Conservation (phyloP, 2,888 invertebrate genomes). For the Tachystola acroxantha region DNA sequence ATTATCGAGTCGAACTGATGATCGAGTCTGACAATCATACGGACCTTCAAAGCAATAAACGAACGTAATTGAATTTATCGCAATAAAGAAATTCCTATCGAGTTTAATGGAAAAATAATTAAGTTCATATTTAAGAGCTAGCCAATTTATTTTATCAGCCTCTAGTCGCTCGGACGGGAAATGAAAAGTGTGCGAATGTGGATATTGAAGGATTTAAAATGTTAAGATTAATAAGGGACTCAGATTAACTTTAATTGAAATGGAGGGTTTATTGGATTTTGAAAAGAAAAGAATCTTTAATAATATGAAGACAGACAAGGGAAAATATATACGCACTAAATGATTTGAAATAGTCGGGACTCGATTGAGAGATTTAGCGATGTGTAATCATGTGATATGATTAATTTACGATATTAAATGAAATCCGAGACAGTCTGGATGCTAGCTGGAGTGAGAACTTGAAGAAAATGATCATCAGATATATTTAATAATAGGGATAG, state of each 20-base stretch:
- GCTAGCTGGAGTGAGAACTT: too few species aligned
- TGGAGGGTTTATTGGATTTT: neutral
- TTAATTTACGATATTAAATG: too few species aligned
- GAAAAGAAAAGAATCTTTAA: neutral
- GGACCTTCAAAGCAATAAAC: conserved; percentile 4
- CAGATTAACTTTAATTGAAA: neutral
- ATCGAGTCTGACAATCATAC: neutral
- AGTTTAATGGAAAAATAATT: conserved; percentile 25
- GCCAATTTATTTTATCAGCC: conserved; percentile 24
- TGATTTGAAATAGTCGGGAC: too few species aligned
- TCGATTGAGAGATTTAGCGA: too few species aligned
- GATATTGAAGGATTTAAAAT: neutral
- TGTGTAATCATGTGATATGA: too few species aligned
- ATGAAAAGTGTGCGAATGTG: conserved; percentile 1
- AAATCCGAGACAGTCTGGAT: too few species aligned
- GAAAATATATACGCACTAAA: neutral
- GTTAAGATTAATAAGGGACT: neutral
- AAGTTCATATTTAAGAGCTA: conserved; percentile 23
- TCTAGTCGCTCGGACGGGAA: neutral
- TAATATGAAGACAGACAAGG: too few species aligned
- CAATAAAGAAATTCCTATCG: conserved; percentile 3
- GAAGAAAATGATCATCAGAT: too few species aligned
- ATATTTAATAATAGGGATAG: too few species aligned
- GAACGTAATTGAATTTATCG: conserved; percentile 15
- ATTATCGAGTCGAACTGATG: neutral